Conservation (phyloP, 2,113 vertebrate genomes). For the Dicaeum eximium region DNA sequence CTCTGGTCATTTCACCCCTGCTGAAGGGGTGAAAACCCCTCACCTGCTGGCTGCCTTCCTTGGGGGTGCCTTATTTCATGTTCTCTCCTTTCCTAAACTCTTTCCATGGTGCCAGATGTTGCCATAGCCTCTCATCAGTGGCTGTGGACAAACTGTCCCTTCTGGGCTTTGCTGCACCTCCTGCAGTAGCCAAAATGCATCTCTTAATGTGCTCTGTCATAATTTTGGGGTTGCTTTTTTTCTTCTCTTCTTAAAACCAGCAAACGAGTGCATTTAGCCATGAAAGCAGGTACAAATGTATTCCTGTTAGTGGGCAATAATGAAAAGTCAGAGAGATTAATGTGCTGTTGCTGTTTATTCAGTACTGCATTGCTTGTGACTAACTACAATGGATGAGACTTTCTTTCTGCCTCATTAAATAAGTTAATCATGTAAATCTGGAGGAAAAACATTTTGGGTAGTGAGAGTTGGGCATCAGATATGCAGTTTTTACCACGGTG, state of each 20-base stretch:
- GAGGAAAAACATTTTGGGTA: slow-evolving; percentile 52
- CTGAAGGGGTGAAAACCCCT: neutral
- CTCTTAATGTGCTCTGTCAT: neutral
- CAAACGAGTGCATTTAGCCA: slow-evolving; percentile 44
- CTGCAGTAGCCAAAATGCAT: neutral
- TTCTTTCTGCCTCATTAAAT: slow-evolving; percentile 78
- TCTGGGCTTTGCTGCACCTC: neutral
- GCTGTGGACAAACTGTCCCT: neutral
- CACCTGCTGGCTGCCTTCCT: neutral
- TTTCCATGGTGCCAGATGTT: neutral
- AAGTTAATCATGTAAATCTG: slow-evolving; percentile 79
- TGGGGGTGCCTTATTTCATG: neutral
- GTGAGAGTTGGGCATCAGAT: slow-evolving; percentile 26
- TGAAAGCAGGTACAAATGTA: slow-evolving; percentile 65
- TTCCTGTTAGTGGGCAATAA: slow-evolving; percentile 65
- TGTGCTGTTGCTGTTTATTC: slow-evolving; percentile 70
- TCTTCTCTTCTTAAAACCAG: neutral
- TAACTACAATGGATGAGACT: slow-evolving; percentile 64
- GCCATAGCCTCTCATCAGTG: neutral
- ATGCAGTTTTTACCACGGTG: slow-evolving; percentile 17
- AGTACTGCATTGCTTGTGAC: slow-evolving; percentile 58
- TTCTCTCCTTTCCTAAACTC: neutral
- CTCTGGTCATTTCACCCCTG: neutral
- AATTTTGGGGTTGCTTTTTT: neutral
- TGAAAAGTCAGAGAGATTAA: slow-evolving; percentile 70